Evolutionary conservation across 2,888 invertebrate genomes (phyloP).

Genomic region (Platycheirus rosarum): DNA sequence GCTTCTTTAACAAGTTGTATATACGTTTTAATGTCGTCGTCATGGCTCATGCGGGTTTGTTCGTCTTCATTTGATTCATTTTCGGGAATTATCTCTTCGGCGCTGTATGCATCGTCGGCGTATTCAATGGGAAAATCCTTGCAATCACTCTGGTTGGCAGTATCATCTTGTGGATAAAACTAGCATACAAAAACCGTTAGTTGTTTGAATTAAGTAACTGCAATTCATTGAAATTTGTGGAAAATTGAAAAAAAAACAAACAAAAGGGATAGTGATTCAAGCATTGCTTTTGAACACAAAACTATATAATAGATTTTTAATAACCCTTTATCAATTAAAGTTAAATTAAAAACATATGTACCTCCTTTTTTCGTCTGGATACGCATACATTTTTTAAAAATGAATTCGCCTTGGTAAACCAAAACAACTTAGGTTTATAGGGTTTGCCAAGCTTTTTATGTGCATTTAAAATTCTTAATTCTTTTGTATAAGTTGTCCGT

Average conservation of each 20-base stretch:
- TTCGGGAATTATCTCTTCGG: conserved; percentile 29
- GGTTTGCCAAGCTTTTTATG: conserved; percentile 75
- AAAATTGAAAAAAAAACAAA: too few species aligned
- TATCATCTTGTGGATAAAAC: conserved; percentile 37
- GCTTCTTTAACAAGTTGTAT: conserved; percentile 17
- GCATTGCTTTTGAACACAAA: too few species aligned
- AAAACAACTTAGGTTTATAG: conserved; percentile 79
- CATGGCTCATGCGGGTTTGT: neutral
- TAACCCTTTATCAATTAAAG: too few species aligned
- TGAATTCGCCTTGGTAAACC: conserved; percentile 79
- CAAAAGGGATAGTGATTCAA: too few species aligned
- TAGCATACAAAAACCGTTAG: neutral
- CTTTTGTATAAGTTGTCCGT: conserved; percentile 81
- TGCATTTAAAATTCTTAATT: conserved; percentile 78
- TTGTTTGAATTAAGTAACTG: too few species aligned
- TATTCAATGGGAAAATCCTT: conserved; percentile 67
- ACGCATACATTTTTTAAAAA: conserved; percentile 78
- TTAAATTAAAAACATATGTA: conserved; percentile 14
- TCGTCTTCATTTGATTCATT: conserved; percentile 33
- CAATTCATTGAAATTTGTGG: too few species aligned
- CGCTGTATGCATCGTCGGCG: conserved; percentile 42
- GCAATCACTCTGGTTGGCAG: conserved; percentile 25
- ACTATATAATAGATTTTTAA: too few species aligned
- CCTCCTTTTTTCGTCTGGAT: conserved; percentile 68
- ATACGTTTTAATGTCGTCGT: conserved; percentile 37